phyloP scores from a whole-genome alignment of 1,140 invertebrate species.

The Medauroidea extradentata region DNA sequence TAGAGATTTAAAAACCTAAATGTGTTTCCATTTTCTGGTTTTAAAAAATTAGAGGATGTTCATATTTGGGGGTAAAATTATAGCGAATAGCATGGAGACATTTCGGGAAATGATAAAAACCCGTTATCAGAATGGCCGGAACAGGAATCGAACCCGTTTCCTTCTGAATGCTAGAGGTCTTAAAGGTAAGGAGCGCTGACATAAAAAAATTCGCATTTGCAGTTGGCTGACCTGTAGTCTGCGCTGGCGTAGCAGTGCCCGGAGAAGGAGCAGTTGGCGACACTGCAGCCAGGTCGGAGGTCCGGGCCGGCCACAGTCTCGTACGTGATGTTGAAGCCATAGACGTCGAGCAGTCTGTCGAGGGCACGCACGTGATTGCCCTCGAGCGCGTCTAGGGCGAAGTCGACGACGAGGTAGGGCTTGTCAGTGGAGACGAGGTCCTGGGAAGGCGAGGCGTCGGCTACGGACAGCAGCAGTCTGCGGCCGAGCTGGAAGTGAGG shows the following conservation, averaged over 20 bases:
- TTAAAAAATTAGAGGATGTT: no score
- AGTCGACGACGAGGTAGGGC: constrained; percentile 72
- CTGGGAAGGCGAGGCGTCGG: constrained; percentile 65
- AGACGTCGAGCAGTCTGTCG: constrained; percentile 75
- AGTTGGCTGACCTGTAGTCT: constrained; percentile 66
- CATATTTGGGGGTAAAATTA: no score
- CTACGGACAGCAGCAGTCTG: constrained; percentile 54
- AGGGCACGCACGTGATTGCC: constrained; percentile 79
- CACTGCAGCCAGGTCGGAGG: constrained; percentile 61
- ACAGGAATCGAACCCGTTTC: no score
- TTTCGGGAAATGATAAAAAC: no score
- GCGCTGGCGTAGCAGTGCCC: constrained; percentile 72
- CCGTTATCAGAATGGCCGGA: no score
- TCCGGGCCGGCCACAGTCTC: constrained; percentile 47
- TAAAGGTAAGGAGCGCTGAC: no score
- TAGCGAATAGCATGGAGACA: no score
- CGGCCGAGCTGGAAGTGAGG: constrained; percentile 55
- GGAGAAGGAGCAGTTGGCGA: constrained; percentile 72
- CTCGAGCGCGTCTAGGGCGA: constrained; percentile 65
- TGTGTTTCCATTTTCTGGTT: no score
- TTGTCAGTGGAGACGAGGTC: constrained; percentile 63
- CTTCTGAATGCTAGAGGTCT: no score
- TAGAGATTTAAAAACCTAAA: no score
- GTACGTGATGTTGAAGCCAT: constrained; percentile 90
- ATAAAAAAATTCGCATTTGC: no score